Conservation (phyloP, 2,113 vertebrate species). For the Coptodon bakossiorum region DNA sequence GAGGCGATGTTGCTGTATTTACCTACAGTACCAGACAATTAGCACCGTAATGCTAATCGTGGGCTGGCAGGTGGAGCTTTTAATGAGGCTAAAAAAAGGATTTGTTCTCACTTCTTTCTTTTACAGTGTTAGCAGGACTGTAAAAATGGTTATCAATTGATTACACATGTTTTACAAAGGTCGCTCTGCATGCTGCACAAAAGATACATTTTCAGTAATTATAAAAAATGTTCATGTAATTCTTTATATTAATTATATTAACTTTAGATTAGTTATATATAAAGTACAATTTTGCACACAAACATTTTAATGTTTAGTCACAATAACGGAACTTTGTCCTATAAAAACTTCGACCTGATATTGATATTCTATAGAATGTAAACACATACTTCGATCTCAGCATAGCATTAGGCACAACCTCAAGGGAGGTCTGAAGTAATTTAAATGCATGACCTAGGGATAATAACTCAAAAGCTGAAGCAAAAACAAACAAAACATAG, state of each 20-base stretch:
- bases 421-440: background rate
- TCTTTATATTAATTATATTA: background rate
- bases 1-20: slow-evolving; percentile 38
- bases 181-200: background rate
- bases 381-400: background rate
- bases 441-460: background rate
- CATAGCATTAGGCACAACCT: background rate
- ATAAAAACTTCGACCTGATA: background rate
- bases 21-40: slow-evolving; percentile 37
- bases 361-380: background rate
- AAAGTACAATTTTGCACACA: background rate
- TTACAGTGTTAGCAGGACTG: background rate
- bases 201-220: background rate
- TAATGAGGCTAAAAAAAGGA: slow-evolving; percentile 18
- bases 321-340: background rate
- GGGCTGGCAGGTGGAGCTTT: slow-evolving; percentile 18
- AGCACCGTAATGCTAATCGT: slow-evolving; percentile 22
- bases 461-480: background rate
- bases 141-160: background rate
- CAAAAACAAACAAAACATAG: background rate
- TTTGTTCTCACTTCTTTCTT: background rate
- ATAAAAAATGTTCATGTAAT: background rate
- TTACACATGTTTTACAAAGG: background rate
- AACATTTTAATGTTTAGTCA: background rate
- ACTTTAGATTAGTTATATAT: background rate